Percentiles rank a stretch among this genome's conserved stretches.
Evolutionary conservation across 2,797 vertebrate genomes (phyloP).

Genomic region (Diplodus puntazzo): DNA sequence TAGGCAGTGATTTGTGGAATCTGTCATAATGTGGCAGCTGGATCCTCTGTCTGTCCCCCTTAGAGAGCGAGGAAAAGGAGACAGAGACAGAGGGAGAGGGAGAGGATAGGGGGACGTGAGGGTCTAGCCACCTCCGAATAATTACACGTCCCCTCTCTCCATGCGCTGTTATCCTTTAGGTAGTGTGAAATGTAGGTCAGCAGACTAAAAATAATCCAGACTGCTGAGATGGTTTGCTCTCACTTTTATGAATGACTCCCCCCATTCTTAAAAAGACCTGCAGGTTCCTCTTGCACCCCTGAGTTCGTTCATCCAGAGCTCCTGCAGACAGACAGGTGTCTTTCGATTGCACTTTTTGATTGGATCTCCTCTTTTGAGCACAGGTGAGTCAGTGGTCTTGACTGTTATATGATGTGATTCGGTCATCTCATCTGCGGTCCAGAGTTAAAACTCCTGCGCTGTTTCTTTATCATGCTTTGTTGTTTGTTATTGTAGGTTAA

Average conservation of each 20-base stretch:
- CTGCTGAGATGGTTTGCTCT: conserved; percentile 43
- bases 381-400: background rate
- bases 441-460: no score
- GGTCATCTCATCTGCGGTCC: background rate
- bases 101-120: conserved; percentile 43
- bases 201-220: conserved; percentile 70
- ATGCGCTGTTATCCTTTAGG: conserved; percentile 71
- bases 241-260: conserved; percentile 65
- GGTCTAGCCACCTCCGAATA: conserved; percentile 70
- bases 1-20: conserved; percentile 76
- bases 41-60: conserved; percentile 66
- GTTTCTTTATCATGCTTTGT: no score
- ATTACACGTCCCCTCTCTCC: conserved; percentile 68
- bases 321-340: background rate
- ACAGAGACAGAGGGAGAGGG: conserved; percentile 37
- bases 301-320: background rate
- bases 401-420: background rate
- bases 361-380: background rate
- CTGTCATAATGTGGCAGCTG: conserved; percentile 73
- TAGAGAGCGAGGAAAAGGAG: conserved; percentile 41
- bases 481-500: background rate
- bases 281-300: background rate
- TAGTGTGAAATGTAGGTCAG: conserved; percentile 71
- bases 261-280: conserved; percentile 40
- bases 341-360: background rate